A percentile compares a stretch with the other conserved stretches of the same genome.
phyloP scores from a whole-genome alignment of 1,140 invertebrate species.

The Archegozetes longisetosus region DNA sequence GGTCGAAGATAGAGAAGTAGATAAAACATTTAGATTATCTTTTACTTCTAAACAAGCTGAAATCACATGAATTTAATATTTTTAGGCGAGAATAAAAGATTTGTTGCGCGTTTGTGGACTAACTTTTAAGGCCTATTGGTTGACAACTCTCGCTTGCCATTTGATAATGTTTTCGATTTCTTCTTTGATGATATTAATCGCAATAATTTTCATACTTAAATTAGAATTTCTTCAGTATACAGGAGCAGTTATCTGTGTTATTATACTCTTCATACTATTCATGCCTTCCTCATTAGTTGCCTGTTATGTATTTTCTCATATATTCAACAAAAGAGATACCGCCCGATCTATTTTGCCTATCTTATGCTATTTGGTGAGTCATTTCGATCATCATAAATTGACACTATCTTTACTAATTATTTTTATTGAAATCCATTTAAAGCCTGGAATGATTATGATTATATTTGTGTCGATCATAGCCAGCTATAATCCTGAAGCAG shows the following conservation, averaged over 20 bases:
- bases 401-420: no score
- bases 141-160: not conserved
- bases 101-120: not conserved
- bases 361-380: not conserved
- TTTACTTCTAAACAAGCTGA: no score
- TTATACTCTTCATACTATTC: not conserved
- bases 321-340: conserved; percentile 4
- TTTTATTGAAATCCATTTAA: not conserved
- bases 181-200: not conserved
- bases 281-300: not conserved
- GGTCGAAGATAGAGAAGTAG: not conserved
- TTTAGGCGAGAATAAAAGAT: not conserved
- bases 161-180: not conserved
- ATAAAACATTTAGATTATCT: not conserved
- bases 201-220: not conserved
- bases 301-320: conserved; percentile 2
- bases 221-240: not conserved
- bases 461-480: not conserved
- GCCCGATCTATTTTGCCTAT: not conserved
- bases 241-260: not conserved
- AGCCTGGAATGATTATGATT: not conserved
- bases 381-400: no score
- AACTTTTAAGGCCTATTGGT: not conserved
- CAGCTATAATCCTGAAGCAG: not conserved
- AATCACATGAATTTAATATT: not conserved